Evolutionary conservation across 2,113 vertebrate genomes (phyloP).

Genomic region (Balaeniceps rex): DNA sequence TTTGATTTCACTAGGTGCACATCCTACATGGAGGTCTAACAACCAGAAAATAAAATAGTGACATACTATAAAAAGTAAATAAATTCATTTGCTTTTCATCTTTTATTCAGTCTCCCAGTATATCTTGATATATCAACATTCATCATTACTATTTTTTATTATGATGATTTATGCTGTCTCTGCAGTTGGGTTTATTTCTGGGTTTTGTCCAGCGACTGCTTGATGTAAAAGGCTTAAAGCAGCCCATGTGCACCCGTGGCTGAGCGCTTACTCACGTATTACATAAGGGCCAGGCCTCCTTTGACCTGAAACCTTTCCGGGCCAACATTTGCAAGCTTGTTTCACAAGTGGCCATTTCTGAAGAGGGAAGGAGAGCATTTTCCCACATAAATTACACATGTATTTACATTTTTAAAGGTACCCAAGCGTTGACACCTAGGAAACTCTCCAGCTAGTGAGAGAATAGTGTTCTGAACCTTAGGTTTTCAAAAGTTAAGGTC

Average conservation of each 20-base stretch:
- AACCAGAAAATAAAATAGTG: not conserved
- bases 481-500: not conserved
- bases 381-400: not conserved
- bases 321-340: not conserved
- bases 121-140: not conserved
- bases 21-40: not conserved
- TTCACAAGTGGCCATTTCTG: not conserved
- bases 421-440: not conserved
- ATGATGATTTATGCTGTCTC: not conserved
- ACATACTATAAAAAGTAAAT: not conserved
- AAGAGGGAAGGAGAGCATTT: not conserved
- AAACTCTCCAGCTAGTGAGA: not conserved
- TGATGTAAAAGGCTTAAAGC: not conserved
- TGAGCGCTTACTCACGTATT: not conserved
- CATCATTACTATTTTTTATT: not conserved
- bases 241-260: accelerated
- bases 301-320: not conserved
- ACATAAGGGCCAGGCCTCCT: not conserved
- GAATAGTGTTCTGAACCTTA: not conserved
- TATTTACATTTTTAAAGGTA: not conserved
- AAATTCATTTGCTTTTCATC: not conserved
- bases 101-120: not conserved
- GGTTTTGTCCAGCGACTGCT: not conserved
- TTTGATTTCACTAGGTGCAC: not conserved
- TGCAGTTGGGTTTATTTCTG: not conserved